Evolutionary conservation across 2,888 invertebrate species (phyloP), one percentile per base, ranked within the genome.

Genomic region (Abrostola triplasia): DNA sequence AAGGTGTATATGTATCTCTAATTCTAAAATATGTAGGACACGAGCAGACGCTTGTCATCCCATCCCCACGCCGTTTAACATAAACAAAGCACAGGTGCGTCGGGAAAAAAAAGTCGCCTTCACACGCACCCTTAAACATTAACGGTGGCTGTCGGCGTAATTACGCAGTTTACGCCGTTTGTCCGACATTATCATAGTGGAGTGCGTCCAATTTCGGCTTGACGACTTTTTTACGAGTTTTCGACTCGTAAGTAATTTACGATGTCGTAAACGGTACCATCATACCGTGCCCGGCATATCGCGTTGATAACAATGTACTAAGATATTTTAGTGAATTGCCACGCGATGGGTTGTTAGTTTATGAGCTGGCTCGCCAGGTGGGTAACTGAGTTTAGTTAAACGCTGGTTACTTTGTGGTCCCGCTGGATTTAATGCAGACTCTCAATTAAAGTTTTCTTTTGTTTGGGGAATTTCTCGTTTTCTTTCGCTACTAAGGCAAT

Each of bases 221-320:
- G 92, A 92, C 88, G 92, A 91, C 90, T 91, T 91, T 92, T 93
- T 93, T 93, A 93, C 90, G 93, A 93, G 90, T 90, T 88, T 85
- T 88, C 88, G 87, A 91, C 88, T 89, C 88, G 84, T 85, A 83
- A 83, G 89, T 92, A 92, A 93, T 92, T 93, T 92, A 93, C 82
- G 89, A 83, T 67, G 80, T 84, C 86, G 88, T 92, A 92, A 92
- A 89, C 72, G 77, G 24, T 24, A 24, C 24, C 24, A 24, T 24
- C 24, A 24, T 76, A 59, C 75, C 81, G 78, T 75, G 82, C 77
- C 56, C 67, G 76, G 70, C 68, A 75, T 73, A 74, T 70, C 79
- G 73, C 59, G 64, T 69, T 80, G 86, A 86, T 87, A 86, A 87
- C 87, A 86, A 76, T 83, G 84, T 84, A 80, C 75, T 73, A 49